phyloP scores from a whole-genome alignment of 2,113 vertebrate genomes.

The Chionomys nivalis region DNA sequence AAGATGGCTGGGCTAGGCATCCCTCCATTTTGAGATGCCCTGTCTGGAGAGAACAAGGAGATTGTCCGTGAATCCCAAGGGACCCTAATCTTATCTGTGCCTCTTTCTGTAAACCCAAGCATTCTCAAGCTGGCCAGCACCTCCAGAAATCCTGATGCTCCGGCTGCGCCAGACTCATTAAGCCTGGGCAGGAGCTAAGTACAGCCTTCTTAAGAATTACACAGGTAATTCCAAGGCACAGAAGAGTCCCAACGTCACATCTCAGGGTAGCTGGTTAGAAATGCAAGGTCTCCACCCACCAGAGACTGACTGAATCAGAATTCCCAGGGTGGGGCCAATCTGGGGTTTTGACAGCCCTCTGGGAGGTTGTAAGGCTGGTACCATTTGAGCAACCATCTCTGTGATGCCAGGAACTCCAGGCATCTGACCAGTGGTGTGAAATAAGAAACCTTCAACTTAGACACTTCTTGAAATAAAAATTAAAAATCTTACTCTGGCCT shows the following conservation, averaged over 20 bases:
- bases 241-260: rapidly evolving
- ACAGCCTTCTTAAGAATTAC: not conserved
- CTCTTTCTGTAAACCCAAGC: not conserved
- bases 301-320: slow-evolving; percentile 13
- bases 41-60: not conserved
- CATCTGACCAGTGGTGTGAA: not conserved
- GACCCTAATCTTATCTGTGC: not conserved
- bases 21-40: not conserved
- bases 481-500: not conserved
- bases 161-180: not conserved
- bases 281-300: not conserved
- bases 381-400: not conserved
- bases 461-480: not conserved
- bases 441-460: not conserved
- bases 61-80: not conserved
- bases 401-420: not conserved
- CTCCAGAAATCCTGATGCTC: not conserved
- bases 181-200: not conserved
- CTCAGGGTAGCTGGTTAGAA: not conserved
- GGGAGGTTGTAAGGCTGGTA: not conserved
- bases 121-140: not conserved
- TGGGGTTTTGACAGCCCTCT: not conserved
- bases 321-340: not conserved
- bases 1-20: not conserved
- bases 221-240: not conserved